These are phyloP conservation scores for Sander lucioperca DNA, from an alignment of 2,113 vertebrate species.

Conservation along the genomic window DNA sequence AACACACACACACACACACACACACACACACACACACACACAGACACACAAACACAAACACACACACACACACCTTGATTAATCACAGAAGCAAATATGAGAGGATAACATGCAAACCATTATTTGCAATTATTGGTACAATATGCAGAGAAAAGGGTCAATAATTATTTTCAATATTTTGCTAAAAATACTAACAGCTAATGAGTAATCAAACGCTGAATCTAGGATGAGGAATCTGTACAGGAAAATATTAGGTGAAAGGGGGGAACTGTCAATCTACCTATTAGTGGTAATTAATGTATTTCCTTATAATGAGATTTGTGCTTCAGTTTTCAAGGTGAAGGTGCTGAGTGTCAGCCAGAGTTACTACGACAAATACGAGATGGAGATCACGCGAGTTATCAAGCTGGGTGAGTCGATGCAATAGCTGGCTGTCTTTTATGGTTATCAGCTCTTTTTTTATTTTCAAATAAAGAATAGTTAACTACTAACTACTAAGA, in stretches of 20 bases:
- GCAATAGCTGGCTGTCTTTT: not conserved
- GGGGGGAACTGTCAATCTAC: too few relatives aligned
- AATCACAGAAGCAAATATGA: too few relatives aligned
- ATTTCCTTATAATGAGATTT: not conserved
- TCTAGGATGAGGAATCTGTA: too few relatives aligned
- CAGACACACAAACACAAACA: not conserved
- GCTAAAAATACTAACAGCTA: not conserved
- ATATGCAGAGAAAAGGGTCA: not conserved
- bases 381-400: conserved; percentile 78
- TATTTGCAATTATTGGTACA: not conserved
- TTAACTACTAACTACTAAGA: not conserved
- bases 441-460: not conserved
- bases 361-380: conserved; percentile 83
- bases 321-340: conserved; percentile 76
- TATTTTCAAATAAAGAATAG: not conserved
- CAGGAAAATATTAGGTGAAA: too few relatives aligned
- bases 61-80: not conserved
- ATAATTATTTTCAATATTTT: not conserved
- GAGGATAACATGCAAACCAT: not conserved
- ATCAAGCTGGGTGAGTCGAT: conserved; percentile 81
- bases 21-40: not conserved
- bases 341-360: conserved; percentile 69
- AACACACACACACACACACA: not conserved
- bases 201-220: not conserved
- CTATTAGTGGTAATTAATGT: too few relatives aligned